phyloP scores from a whole-genome alignment of 2,797 vertebrate genomes.

The Pseudotriccus pelzelni region DNA sequence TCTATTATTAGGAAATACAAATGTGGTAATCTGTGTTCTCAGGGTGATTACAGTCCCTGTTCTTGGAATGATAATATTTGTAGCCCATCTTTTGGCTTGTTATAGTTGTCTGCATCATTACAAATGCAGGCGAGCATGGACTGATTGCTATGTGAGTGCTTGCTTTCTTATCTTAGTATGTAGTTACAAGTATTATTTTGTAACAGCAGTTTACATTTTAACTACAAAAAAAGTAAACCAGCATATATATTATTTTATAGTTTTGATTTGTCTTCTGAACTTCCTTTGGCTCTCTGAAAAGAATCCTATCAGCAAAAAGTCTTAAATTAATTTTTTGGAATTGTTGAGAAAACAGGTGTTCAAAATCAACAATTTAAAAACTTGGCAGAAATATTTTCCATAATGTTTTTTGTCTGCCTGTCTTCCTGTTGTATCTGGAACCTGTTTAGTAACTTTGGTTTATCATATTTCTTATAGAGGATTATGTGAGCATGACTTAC shows the following conservation, averaged over 20 bases:
- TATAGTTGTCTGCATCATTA: background rate
- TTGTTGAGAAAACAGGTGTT: conserved; percentile 42
- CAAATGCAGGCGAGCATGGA: background rate
- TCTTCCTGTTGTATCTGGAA: conserved; percentile 23
- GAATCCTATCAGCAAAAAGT: background rate
- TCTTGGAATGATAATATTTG: background rate
- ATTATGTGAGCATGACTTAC: background rate
- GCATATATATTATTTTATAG: background rate
- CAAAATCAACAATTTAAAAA: conserved; percentile 30
- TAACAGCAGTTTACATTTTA: background rate
- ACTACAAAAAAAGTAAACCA: background rate
- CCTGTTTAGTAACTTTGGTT: conserved; percentile 3
- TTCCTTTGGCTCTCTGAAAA: conserved; percentile 18
- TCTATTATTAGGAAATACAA: background rate
- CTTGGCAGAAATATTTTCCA: conserved; percentile 36
- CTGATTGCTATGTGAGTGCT: background rate
- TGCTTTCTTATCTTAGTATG: background rate
- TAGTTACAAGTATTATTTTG: background rate
- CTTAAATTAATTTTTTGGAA: conserved; percentile 17
- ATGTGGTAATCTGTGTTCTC: background rate
- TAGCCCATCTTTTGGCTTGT: background rate
- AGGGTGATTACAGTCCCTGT: background rate
- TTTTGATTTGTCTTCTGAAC: background rate
- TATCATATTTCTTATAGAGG: background rate
- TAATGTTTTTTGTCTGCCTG: conserved; percentile 28